phyloP scores from a whole-genome alignment of 1,140 invertebrate species.

The Coenobita brevimanus region DNA sequence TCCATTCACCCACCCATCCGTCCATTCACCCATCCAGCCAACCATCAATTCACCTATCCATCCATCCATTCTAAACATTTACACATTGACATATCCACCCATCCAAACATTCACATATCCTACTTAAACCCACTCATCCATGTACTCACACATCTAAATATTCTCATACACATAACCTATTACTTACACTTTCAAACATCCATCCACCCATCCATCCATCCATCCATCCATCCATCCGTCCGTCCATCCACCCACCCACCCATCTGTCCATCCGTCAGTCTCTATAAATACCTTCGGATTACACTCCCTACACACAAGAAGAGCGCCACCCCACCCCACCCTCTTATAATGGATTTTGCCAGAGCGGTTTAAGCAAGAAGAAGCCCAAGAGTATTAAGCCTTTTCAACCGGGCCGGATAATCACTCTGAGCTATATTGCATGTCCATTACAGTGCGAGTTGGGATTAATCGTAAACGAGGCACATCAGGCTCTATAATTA shows the following conservation, averaged over 20 bases:
- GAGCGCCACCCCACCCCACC: neutral
- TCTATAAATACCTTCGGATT: conserved; percentile 28
- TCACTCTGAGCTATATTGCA: conserved; percentile 66
- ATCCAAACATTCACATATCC: neutral
- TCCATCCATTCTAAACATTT: neutral
- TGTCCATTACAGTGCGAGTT: conserved; percentile 58
- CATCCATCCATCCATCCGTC: neutral
- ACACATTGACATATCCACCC: conserved; percentile 3
- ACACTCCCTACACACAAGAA: conserved; percentile 29
- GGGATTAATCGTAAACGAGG: conserved; percentile 51
- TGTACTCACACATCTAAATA: neutral
- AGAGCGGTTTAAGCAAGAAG: conserved; percentile 61
- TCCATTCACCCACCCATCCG: neutral
- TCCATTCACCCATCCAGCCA: too few species aligned
- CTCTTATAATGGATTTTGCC: conserved; percentile 36
- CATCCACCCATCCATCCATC: neutral
- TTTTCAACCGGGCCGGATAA: conserved; percentile 53
- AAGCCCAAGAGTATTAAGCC: conserved; percentile 52
- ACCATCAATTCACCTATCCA: neutral
- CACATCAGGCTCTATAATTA: conserved; percentile 52
- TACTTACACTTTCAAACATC: too few species aligned
- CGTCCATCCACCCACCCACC: too few species aligned
- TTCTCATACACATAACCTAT: neutral
- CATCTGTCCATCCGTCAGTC: neutral
- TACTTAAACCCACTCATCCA: neutral